Base-by-base conservation (phyloP, 2,113 vertebrate species). In the Nyctibius bracteatus region DNA sequence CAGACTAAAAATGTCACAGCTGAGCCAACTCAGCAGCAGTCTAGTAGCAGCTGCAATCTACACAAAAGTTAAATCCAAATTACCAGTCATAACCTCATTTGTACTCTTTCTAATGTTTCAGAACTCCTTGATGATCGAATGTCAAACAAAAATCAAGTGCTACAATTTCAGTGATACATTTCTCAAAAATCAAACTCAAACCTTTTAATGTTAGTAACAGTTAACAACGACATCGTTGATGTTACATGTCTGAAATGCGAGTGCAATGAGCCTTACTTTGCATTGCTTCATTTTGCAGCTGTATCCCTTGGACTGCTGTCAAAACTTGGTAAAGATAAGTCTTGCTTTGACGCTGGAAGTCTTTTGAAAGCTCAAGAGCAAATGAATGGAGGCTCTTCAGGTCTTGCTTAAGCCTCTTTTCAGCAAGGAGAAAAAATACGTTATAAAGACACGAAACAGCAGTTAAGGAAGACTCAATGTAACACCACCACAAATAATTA, bases 321-420 rank as follows among this genome's bases (percentile, higher is more conserved):
- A 77, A 73, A 47, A 94, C 9, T 30, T 70, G 94, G n/a, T 94
- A 94, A 43, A 96, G 51, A 12, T 57, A 90, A 39, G 24, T 54
- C 86, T 72, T 85, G 49, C 54, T 86, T 24, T 96, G 92, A 33
- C 7, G 90, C 39, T 81, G 82, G 31, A 92, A 82, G 11, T 79
- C 79, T 74, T 88, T 75, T 31, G 95, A 66, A 39, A 97, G 90
- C 10, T 80, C 80, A 88, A 86, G 72, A 43, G 84, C 67, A 37
- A 92, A 93, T 20, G 94, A 91, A 17, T 1, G 88, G 17, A 98
- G 95, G 14, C 55, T 95, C 81, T 92, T 77, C 55, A 96, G 5
- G 22, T 97, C 98, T 37, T 70, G 92, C n/a, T 95, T 96, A 52
- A 98, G 86, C 35, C 24, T 92, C 98, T 98, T 39, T 9, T 79